Conservation (phyloP, 2,797 vertebrate genomes). For the Arrhamphus sclerolepis region DNA sequence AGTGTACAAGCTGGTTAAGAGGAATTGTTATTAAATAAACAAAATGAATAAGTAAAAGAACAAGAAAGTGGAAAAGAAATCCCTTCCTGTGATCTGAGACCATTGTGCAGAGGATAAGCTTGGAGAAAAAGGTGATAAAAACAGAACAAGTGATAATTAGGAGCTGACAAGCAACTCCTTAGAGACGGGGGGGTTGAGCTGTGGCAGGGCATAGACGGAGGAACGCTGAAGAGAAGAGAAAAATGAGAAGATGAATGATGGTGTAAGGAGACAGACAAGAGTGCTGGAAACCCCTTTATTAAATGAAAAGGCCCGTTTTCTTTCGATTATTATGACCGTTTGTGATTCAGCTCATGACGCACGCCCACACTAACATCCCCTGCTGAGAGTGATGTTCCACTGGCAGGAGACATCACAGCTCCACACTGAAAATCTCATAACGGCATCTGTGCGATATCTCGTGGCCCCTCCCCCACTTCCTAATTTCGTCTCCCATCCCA, state of each 20-base stretch:
- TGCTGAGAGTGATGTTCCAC: conserved; percentile 53
- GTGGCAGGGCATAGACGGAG: conserved; percentile 2
- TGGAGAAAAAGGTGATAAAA: conserved; percentile 40
- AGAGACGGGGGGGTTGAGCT: conserved; percentile 1
- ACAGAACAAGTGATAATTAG: conserved; percentile 69
- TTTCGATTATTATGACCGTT: conserved; percentile 55
- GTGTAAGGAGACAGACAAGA: conserved; percentile 40
- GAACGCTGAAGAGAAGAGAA: conserved; percentile 19
- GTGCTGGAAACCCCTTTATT: conserved; percentile 62
- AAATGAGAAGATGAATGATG: conserved; percentile 42
- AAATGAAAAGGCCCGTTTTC: conserved; percentile 61
- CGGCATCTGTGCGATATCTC: conserved; percentile 55
- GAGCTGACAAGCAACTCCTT: conserved; percentile 57
- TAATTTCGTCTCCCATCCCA: conserved; percentile 40
- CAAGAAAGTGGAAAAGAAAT: background rate
- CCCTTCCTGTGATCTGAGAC: conserved; percentile 17
- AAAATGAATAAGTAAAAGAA: too few relatives aligned
- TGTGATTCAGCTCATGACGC: conserved; percentile 39
- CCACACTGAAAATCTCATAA: conserved; percentile 63
- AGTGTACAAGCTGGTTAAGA: conserved; percentile 7
- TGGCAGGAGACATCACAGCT: conserved; percentile 53
- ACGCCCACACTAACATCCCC: conserved; percentile 27
- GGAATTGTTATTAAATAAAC: background rate
- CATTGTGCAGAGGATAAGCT: conserved; percentile 17
- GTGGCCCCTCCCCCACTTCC: conserved; percentile 28